Base-by-base conservation (phyloP, 2,797 vertebrate genomes). In the Lophius americanus region DNA sequence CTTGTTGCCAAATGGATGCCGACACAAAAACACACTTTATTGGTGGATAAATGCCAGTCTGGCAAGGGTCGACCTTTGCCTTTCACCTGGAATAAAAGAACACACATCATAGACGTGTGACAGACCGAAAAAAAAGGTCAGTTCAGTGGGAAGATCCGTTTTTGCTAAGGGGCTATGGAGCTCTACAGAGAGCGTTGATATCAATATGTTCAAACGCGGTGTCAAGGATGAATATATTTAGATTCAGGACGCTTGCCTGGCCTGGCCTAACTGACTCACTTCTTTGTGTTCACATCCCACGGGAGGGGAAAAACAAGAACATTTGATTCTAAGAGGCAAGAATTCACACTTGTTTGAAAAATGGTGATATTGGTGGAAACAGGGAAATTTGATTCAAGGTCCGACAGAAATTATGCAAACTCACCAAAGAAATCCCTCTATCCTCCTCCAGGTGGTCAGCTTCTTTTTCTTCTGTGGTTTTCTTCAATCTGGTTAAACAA, bases 401-500 rank as follows among this genome's bases (percentile, higher is more conserved):
- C 2, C 42, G 48, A 67, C 2, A 43, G 60, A 84, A 80, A 79
- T 43, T 73, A 72, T 82, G 87, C 60, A 33, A 68, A 77, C 89
- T 89, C 76, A 91, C 90, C 89, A 75, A 64, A 82, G 52, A 76
- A 74, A 76, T 51, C 60, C 51, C 56, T 73, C 58, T 68, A 39
- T 77, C 46, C 61, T 73, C 66, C 77, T 78, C 70, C 54, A 4
- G 6, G 14, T 33, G 13, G 35, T 63, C 36, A 57, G 38, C 47
- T 59, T 46, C 64, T 57, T 48, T 51, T 64, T 14, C 52, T 57
- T 66, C 48, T 73, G n/a, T 42, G 48, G 36, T 63, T 86, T 81
- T 73, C 77, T 85, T 78, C 57, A 83, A 49, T 70, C 91, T 90
- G 74, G 44, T 72, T 11, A 42, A 74, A 80, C 14, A 78, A 47